Conservation (phyloP, 2,113 vertebrate species). For the Bagarius yarrelli region DNA sequence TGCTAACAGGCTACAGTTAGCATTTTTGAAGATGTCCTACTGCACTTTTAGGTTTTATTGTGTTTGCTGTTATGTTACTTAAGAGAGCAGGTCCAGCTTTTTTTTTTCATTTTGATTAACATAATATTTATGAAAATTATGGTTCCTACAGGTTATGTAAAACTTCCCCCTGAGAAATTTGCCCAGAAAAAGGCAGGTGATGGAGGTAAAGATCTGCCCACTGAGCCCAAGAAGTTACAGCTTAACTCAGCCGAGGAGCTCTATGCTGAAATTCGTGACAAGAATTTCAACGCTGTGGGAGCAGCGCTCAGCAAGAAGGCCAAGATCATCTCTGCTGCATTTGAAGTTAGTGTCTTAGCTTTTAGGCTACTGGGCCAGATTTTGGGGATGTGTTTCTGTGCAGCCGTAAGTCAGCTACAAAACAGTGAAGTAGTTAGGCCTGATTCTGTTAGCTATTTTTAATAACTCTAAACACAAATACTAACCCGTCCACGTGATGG, state of each 20-base stretch:
- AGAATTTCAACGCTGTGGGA: conserved; percentile 97
- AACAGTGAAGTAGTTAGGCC: no score
- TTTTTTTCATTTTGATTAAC: no score
- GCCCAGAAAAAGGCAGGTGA: conserved; percentile 91
- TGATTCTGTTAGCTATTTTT: neutral
- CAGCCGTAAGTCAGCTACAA: neutral
- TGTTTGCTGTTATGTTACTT: no score
- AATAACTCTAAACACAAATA: neutral
- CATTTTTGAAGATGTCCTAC: no score
- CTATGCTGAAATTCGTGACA: conserved; percentile 95
- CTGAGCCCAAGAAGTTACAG: conserved; percentile 92
- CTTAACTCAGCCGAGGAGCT: conserved; percentile 96
- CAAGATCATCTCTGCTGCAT: conserved; percentile 96
- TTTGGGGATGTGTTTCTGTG: neutral
- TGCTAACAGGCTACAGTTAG: no score
- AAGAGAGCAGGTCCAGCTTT: no score
- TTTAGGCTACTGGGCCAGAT: neutral
- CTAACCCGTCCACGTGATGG: neutral
- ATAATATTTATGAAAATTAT: neutral
- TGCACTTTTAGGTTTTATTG: no score
- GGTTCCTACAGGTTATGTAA: conserved; percentile 81
- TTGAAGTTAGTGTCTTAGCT: conserved; percentile 78
- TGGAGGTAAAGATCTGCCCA: conserved; percentile 87
- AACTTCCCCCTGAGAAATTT: conserved; percentile 96
- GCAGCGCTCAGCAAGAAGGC: conserved; percentile 96